Conservation (phyloP, 2,888 invertebrate genomes). For the Catotricha subobsoleta region DNA sequence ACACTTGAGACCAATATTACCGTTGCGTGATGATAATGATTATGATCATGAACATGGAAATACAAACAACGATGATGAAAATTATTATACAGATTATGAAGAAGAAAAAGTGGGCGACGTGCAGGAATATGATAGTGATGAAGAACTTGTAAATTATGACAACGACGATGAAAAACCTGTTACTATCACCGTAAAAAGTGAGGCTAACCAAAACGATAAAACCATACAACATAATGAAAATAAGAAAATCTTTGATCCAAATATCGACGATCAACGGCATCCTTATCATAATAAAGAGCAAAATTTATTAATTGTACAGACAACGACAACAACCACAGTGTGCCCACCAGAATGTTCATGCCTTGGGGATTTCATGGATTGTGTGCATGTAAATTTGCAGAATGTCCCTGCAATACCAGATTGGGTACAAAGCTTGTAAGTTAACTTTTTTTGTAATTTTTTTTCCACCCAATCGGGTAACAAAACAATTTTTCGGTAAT, state of each 20-base stretch:
- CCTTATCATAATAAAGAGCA: too few relatives aligned
- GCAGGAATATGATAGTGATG: not conserved
- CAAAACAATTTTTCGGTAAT: conserved; percentile 7
- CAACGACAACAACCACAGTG: conserved; percentile 1
- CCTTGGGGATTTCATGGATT: conserved; percentile 55
- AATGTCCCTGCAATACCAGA: conserved; percentile 54
- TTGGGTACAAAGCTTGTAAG: conserved; percentile 61
- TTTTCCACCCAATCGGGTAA: not conserved
- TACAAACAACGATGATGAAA: not conserved
- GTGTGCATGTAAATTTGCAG: conserved; percentile 49
- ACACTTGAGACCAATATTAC: too few relatives aligned
- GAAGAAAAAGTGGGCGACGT: not conserved
- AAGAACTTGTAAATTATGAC: not conserved
- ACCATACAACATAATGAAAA: conserved; percentile 3
- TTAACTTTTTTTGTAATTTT: conserved; percentile 6
- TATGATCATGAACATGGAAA: not conserved
- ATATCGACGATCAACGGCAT: too few relatives aligned
- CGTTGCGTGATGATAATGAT: conserved; percentile 2
- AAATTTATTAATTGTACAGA: conserved; percentile 1
- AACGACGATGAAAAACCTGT: not conserved
- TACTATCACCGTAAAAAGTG: not conserved
- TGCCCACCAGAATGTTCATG: conserved; percentile 54
- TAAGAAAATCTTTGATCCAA: too few relatives aligned
- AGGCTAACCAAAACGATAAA: not conserved
- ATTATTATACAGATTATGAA: not conserved